phyloP scores from a whole-genome alignment of 2,888 invertebrate genomes.

The Herminia tarsipennalis region DNA sequence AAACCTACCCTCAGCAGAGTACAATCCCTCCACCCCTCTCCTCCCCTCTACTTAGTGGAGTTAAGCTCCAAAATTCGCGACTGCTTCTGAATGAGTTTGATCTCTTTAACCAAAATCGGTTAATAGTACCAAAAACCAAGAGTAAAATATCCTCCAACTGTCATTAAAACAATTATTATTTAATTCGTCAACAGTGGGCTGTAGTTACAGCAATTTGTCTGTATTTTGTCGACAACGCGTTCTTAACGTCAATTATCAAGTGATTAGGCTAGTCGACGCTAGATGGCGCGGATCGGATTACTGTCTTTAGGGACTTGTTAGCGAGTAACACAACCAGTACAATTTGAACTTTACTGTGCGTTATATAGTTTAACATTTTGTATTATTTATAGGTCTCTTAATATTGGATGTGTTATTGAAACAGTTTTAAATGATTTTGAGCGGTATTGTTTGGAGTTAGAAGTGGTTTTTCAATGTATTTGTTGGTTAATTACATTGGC shows the following conservation, averaged over 20 bases:
- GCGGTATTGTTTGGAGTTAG: accelerated
- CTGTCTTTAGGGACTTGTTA: slow-evolving; percentile 63
- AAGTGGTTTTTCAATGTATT: slow-evolving; percentile 10
- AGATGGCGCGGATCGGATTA: slow-evolving; percentile 72
- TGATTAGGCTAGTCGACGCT: slow-evolving; percentile 71
- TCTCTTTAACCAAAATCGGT: no score
- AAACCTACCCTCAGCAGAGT: no score
- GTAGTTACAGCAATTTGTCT: slow-evolving; percentile 49
- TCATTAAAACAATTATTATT: slow-evolving; percentile 30
- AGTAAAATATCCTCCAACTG: no score
- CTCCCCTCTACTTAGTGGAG: no score
- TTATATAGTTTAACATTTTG: background rate
- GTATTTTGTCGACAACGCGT: slow-evolving; percentile 50
- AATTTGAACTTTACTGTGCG: slow-evolving; percentile 19
- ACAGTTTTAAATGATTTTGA: background rate
- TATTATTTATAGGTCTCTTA: slow-evolving; percentile 9
- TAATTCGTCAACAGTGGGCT: slow-evolving; percentile 39
- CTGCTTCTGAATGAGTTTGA: no score
- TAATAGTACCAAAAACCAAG: no score
- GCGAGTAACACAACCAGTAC: slow-evolving; percentile 23
- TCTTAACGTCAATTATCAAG: slow-evolving; percentile 70
- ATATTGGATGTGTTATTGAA: background rate
- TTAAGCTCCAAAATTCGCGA: no score
- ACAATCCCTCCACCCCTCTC: no score
- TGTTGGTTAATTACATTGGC: slow-evolving; percentile 30